Base-by-base conservation (phyloP, 2,888 invertebrate genomes). In the Keiferia lycopersicella region DNA sequence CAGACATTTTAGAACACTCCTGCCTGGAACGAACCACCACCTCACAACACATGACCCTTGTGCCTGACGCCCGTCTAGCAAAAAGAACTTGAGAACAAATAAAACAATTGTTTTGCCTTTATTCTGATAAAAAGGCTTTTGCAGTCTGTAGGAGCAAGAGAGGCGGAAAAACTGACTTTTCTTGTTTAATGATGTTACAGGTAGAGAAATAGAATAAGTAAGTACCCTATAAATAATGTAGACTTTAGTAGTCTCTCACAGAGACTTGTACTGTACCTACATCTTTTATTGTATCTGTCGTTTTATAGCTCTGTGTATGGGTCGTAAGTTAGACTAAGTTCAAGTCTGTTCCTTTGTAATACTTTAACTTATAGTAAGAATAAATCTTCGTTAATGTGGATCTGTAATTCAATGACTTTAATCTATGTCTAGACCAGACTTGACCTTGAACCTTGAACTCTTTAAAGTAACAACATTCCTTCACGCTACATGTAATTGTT, bases 261-360 rank as follows among this genome's bases (percentile, higher is more conserved):
- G 6, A 16, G 45, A n/a, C n/a, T 45, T 45, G n/a, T 45, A 45
- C n/a, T 45, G n/a, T 45, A 45, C 45, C 45, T 45, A 45, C 45
- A 0, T 45, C n/a, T 45, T n/a, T n/a, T 45, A 45, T 45, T 45
- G n/a, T 45, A n/a, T 4, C 45, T 45, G n/a, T 45, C 45, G 16
- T n/a, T 14, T 41, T 41, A 41, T 12, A 12, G 12, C 41, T 41
- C 14, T 14, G 14, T 16, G 16, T n/a, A 45, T 41, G 41, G n/a
- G 1, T 45, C 45, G 45, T 45, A 45, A 45, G n/a, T 45, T 45
- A 45, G 1, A n/a, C 45, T 11, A 45, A n/a, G 4, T 45, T 45
- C 16, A 45, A 45, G 45, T 11, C 41, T 41, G 8, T 7, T 45
- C 16, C 16, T 16, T 45, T 16, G 45, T 16, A n/a, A 16, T n/a